phyloP scores from a whole-genome alignment of 2,113 vertebrate genomes.

The Condylura cristata region DNA sequence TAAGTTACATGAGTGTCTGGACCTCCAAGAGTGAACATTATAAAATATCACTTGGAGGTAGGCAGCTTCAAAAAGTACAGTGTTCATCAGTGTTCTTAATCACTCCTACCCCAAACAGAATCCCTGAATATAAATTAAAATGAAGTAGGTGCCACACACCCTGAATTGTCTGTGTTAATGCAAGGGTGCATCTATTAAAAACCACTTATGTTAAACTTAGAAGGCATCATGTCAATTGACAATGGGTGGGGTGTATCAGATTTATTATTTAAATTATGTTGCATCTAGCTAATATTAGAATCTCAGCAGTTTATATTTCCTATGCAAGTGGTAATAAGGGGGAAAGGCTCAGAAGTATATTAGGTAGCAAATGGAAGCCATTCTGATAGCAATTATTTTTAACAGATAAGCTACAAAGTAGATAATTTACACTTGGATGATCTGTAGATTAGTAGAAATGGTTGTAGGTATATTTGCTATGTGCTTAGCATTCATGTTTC shows the following conservation, averaged over 20 bases:
- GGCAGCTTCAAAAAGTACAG: not conserved
- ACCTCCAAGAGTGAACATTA: not conserved
- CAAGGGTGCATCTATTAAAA: not conserved
- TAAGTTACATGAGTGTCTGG: not conserved
- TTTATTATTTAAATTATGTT: constrained; percentile 54
- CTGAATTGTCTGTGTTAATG: not conserved
- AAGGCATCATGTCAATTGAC: not conserved
- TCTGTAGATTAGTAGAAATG: constrained; percentile 35
- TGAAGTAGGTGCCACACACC: not conserved
- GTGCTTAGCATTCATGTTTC: not conserved
- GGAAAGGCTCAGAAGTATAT: not conserved
- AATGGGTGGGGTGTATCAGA: constrained; percentile 1
- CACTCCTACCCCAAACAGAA: not conserved
- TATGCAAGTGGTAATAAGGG: not conserved
- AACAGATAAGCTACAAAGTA: constrained; percentile 28
- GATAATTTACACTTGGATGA: constrained; percentile 15
- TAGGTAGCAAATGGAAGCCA: not conserved
- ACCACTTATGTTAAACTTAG: constrained; percentile 17
- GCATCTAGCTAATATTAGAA: not conserved
- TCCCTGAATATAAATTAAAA: constrained; percentile 3
- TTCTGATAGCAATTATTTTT: constrained; percentile 1
- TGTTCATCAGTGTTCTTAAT: not conserved
- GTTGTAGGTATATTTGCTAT: not conserved
- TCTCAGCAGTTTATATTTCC: not conserved
- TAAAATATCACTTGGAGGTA: not conserved